Evolutionary conservation across 2,113 vertebrate species (phyloP).

Genomic region (Quiscalus mexicanus): DNA sequence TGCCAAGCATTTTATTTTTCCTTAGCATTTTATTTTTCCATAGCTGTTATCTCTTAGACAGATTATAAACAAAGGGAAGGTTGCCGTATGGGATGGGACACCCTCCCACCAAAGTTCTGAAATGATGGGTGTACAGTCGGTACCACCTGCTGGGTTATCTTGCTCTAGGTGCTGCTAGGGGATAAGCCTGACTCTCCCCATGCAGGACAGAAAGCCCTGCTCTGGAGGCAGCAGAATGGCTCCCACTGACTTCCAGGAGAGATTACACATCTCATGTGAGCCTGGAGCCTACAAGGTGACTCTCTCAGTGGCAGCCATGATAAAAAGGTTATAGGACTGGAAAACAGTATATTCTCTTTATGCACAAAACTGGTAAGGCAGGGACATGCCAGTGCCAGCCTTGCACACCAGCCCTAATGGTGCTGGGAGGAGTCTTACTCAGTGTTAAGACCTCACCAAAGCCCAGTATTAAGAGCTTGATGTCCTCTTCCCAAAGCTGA

Average conservation of each 20-base stretch:
- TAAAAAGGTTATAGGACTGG: neutral
- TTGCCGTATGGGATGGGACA: neutral
- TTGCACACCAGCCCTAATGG: neutral
- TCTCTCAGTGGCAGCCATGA: neutral
- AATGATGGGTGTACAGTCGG: neutral
- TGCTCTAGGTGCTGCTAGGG: neutral
- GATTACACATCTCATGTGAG: neutral
- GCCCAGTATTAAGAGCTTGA: neutral
- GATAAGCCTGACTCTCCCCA: neutral
- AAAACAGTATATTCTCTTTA: neutral
- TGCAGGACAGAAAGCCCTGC: neutral
- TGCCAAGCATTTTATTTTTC: neutral
- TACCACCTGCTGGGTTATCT: neutral
- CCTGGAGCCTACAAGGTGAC: neutral
- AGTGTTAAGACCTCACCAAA: neutral
- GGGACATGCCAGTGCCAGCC: neutral
- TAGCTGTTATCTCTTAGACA: neutral
- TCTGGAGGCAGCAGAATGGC: neutral
- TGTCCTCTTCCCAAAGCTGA: neutral
- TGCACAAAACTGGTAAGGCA: neutral
- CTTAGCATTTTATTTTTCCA: neutral
- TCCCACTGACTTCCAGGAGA: neutral
- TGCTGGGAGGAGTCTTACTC: neutral
- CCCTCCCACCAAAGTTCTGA: neutral
- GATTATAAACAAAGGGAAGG: neutral